Percentiles rank a stretch among this genome's conserved stretches.
Conservation (phyloP, 1,140 invertebrate species). For the Cotesia typhae region DNA sequence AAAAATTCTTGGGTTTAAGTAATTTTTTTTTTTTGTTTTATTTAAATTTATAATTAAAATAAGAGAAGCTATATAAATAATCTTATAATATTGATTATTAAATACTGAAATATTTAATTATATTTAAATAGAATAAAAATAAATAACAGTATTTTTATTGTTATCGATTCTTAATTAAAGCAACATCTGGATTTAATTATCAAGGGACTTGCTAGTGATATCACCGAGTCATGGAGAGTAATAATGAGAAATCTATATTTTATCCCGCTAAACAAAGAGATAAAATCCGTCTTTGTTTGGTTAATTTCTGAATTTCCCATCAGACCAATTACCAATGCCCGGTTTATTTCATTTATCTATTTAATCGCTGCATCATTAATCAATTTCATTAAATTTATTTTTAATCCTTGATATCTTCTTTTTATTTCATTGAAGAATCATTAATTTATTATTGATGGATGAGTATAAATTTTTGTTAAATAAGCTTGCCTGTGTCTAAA, state of each 20-base stretch:
- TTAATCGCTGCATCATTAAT: neutral
- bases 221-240: neutral
- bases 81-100: too few species aligned
- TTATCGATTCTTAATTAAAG: too few species aligned
- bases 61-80: too few species aligned
- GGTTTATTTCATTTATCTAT: neutral
- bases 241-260: neutral
- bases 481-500: neutral
- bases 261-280: neutral
- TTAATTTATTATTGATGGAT: neutral
- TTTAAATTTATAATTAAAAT: too few species aligned
- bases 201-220: slow-evolving; percentile 11
- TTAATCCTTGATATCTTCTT: neutral
- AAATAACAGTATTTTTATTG: too few species aligned
- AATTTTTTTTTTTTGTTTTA: too few species aligned
- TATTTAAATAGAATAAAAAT: too few species aligned
- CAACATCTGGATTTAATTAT: slow-evolving; percentile 4
- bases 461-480: neutral
- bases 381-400: slow-evolving; percentile 2
- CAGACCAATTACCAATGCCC: slow-evolving; percentile 11
- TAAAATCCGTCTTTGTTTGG: neutral
- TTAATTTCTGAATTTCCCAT: slow-evolving; percentile 28
- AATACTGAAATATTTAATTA: too few species aligned
- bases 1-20: too few species aligned
- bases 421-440: neutral